A percentile compares a stretch with the other conserved stretches of the same genome.
phyloP scores from a whole-genome alignment of 2,888 invertebrate species.

The Tipula confusa region DNA sequence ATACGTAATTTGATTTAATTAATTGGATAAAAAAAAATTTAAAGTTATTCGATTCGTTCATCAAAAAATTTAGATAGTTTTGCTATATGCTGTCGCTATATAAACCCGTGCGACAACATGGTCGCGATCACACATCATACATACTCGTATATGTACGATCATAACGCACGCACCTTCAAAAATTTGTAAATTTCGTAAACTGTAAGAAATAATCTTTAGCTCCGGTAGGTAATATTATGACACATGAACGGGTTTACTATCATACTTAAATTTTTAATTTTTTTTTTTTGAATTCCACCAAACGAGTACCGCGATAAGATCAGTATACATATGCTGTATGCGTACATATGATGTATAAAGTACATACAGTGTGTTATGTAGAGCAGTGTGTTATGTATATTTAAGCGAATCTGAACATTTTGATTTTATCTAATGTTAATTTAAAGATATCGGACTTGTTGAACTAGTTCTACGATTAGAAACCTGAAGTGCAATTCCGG shows the following conservation, averaged over 20 bases:
- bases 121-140: background rate
- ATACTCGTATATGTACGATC: background rate
- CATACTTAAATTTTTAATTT: too few species aligned
- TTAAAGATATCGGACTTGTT: too few species aligned
- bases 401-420: too few species aligned
- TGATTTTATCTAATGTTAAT: too few species aligned
- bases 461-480: too few species aligned
- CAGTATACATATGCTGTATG: background rate
- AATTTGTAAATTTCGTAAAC: background rate
- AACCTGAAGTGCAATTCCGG: too few species aligned
- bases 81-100: too few species aligned
- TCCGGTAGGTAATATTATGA: background rate
- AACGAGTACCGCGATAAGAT: constrained; percentile 12
- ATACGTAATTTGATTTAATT: background rate
- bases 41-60: background rate
- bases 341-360: background rate
- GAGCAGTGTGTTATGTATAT: too few species aligned
- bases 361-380: too few species aligned
- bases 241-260: background rate
- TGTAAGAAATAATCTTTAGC: background rate
- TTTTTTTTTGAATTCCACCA: constrained; percentile 7
- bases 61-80: background rate
- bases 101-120: too few species aligned
- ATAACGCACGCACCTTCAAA: background rate
- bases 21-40: background rate